Conservation (phyloP, 2,113 vertebrate species). For the Diphyllodes magnificus region DNA sequence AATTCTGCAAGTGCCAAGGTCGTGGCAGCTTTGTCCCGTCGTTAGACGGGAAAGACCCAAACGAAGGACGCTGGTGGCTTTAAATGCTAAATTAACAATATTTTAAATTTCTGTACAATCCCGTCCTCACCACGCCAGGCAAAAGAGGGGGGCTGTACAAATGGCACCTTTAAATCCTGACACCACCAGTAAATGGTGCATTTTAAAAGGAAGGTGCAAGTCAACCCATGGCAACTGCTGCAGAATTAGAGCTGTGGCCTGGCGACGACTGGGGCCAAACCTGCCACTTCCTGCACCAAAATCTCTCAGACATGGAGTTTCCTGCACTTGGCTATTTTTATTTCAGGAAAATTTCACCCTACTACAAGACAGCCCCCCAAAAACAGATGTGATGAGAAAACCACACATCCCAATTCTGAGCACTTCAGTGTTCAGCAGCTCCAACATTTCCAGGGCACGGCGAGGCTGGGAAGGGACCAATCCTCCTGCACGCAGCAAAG, state of each 20-base stretch:
- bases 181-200: background rate
- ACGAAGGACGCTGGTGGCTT: rapidly evolving
- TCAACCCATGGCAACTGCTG: background rate
- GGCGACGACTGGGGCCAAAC: background rate
- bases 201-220: background rate
- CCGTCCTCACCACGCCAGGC: rapidly evolving
- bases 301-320: background rate
- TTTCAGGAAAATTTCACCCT: background rate
- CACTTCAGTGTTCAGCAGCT: background rate
- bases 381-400: rapidly evolving
- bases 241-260: background rate
- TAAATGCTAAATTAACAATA: background rate
- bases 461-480: background rate
- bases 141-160: background rate
- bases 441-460: rapidly evolving
- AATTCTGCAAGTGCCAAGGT: background rate
- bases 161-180: background rate
- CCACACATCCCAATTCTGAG: background rate
- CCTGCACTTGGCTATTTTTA: background rate
- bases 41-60: background rate
- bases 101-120: background rate
- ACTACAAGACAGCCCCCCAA: background rate
- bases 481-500: background rate
- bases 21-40: rapidly evolving
- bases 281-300: background rate